Evolutionary conservation across 2,797 vertebrate genomes (phyloP).

Genomic region (Enteromius paludinosus): DNA sequence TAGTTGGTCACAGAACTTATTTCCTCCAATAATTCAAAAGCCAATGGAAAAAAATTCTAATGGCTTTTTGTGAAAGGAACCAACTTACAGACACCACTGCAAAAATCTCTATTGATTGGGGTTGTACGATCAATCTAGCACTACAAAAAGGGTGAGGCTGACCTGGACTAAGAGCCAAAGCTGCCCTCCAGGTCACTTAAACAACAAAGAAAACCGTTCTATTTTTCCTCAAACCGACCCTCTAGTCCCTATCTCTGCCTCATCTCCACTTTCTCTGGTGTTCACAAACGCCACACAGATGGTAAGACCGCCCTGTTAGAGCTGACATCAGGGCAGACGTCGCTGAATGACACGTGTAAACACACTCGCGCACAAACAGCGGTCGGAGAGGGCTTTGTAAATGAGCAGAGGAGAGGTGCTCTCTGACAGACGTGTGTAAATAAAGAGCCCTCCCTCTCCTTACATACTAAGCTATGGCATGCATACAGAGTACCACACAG

Average conservation of each 20-base stretch:
- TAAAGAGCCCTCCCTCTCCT: constrained; percentile 34
- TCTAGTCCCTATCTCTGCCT: constrained; percentile 3
- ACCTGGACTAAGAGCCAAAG: background rate
- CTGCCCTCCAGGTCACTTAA: constrained; percentile 10
- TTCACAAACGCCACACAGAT: constrained; percentile 62
- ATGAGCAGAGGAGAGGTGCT: constrained; percentile 25
- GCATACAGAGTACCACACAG: constrained; percentile 43
- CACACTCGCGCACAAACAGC: constrained; percentile 52
- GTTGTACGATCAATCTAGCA: background rate
- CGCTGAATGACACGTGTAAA: constrained; percentile 75
- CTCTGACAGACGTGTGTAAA: constrained; percentile 57
- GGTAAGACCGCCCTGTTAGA: constrained; percentile 50
- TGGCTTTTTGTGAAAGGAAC: background rate
- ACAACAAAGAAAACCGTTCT: background rate
- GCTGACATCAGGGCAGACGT: constrained; percentile 46
- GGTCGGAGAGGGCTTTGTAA: constrained; percentile 36
- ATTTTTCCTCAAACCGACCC: constrained; percentile 32
- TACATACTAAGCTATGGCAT: constrained; percentile 24
- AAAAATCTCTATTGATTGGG: background rate
- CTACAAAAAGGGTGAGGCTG: background rate
- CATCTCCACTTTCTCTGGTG: constrained; percentile 31
- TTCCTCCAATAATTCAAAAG: background rate
- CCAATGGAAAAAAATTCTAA: background rate
- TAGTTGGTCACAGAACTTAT: background rate
- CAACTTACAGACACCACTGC: background rate